Evolutionary conservation across 1,140 invertebrate genomes (phyloP), one percentile per base, ranked within the genome.

Genomic region (Monomorium pharaonis): DNA sequence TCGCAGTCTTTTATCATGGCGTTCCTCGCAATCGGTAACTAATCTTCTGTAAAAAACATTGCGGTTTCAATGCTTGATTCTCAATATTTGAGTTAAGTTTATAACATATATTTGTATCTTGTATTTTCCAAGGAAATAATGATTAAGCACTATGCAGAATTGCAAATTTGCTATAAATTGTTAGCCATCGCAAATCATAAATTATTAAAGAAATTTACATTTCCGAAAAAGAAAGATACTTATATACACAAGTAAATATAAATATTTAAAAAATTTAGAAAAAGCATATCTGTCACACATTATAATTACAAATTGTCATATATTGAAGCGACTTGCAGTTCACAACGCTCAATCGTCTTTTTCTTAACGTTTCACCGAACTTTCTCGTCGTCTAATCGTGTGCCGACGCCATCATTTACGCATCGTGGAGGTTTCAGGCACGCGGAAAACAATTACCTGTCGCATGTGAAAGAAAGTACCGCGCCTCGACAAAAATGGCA

Each of bases 391-490:
- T 51, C 72, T 77, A 60, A 85, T 58, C 33, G 62, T 12, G 54
- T 58, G 44, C 33, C 60, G 54, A 44, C 44, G 12, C 10, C 49
- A 21, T 80, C 77, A 80, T 83, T 83, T 74, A 83, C 78, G 78
- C 78, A 83, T 83, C 54, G 78, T 47, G 24, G 24, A 24, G 33
- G 51, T 44, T 83, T 14, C 37, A 72, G 37, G 78, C 78, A 51
- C n/a, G 56, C 72, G 81, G 54, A 49, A 75, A 84, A 70, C 69
- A 58, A 74, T 83, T 83, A 72, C 12, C 16, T 44, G 47, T 67
- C 18, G 58, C 16, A 54, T 47, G 42, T 24, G 87, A 76, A 88
- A 74, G 88, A 89, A 89, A 89, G 76, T 81, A 85, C 47, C 37
- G 56, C 3, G 69, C 18, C 2, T n/a, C 27, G 18, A 75, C 24